Percentiles rank a stretch among this genome's conserved stretches.
Evolutionary conservation across 2,888 invertebrate genomes (phyloP).

Genomic region (Epinotia demarniana): DNA sequence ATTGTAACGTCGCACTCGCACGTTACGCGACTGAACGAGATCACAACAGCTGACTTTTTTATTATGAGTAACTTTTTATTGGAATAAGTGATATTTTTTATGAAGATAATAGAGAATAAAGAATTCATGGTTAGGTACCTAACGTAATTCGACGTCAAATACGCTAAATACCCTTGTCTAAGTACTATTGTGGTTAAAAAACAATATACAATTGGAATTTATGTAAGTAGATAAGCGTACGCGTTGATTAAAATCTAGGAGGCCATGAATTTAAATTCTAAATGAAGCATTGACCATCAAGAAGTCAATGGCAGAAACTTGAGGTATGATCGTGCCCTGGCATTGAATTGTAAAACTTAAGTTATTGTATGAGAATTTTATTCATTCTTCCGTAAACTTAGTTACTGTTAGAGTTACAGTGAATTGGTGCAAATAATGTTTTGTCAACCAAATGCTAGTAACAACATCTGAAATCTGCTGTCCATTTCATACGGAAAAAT

Average conservation of each 20-base stretch:
- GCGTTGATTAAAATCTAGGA: slow-evolving; percentile 16
- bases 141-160: neutral
- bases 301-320: slow-evolving; percentile 26
- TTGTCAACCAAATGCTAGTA: neutral
- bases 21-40: too few relatives aligned
- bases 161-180: neutral
- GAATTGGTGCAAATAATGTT: neutral
- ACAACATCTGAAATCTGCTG: neutral
- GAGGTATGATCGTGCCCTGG: neutral
- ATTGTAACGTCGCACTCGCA: too few relatives aligned
- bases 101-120: neutral
- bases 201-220: neutral
- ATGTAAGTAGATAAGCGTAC: slow-evolving; percentile 14
- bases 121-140: too few relatives aligned
- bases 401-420: neutral
- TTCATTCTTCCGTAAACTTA: neutral
- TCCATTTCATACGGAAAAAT: neutral
- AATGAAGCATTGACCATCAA: slow-evolving; percentile 31
- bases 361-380: neutral
- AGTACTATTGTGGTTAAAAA: neutral
- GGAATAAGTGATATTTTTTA: neutral
- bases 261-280: slow-evolving; percentile 28
- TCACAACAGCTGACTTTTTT: neutral
- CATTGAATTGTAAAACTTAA: neutral
- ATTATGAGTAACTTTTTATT: neutral